Evolutionary conservation across 2,113 vertebrate species (phyloP).

Genomic region (Malurus elegans): DNA sequence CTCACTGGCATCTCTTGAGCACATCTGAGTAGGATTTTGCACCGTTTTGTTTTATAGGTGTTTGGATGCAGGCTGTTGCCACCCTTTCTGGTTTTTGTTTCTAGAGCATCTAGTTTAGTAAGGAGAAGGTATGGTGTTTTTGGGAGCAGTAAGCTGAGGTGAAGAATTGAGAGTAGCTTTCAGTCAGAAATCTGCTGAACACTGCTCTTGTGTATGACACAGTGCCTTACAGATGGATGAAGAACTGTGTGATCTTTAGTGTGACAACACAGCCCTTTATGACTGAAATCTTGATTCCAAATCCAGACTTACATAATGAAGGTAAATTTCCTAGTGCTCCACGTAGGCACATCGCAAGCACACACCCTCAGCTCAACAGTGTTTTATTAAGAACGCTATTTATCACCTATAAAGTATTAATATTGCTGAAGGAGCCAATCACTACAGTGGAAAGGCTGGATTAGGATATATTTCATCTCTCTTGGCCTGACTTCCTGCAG

Average conservation of each 20-base stretch:
- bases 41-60: not conserved
- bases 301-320: not conserved
- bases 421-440: not conserved
- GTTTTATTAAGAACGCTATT: not conserved
- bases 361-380: accelerated
- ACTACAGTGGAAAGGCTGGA: not conserved
- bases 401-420: not conserved
- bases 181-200: not conserved
- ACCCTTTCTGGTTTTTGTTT: not conserved
- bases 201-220: not conserved
- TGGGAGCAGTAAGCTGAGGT: not conserved
- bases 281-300: not conserved
- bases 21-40: not conserved
- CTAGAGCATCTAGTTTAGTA: not conserved
- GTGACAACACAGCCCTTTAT: not conserved
- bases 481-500: not conserved
- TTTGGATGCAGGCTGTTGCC: not conserved
- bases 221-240: not conserved
- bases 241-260: not conserved
- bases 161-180: not conserved
- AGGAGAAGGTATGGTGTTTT: not conserved
- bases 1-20: not conserved
- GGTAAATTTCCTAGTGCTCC: not conserved
- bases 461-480: not conserved
- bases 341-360: not conserved